Evolutionary conservation across 2,797 vertebrate species (phyloP), one percentile per base, ranked within the genome.

Genomic region (Harpagifer antarcticus): DNA sequence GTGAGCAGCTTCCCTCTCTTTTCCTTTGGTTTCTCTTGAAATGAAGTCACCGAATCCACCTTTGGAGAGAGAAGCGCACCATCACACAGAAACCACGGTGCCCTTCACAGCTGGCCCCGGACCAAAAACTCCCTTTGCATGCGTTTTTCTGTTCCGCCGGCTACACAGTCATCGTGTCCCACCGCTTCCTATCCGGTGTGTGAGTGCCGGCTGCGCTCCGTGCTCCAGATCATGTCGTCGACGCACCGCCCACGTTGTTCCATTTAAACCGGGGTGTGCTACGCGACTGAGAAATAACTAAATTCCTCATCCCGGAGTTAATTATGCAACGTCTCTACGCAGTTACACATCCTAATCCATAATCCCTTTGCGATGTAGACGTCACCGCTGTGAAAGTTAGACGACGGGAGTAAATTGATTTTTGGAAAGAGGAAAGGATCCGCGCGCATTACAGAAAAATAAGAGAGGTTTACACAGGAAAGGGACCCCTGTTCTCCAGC

Each of bases 191-290:
- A 14, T 53, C 72, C 86, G 61, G 85, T 72, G 10, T 50, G 48
- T 67, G 79, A 23, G 58, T 69, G 52, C 59, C 48, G 78, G 45
- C 52, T 52, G 79, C 62, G 62, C 13, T 11, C 43, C 60, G 56
- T 20, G 81, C 15, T 27, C 48, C 78, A 15, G 48, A 68, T 47
- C 81, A 42, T 19, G 67, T 61, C 76, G 70, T 50, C 73, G 17
- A 83, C 76, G 91, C 89, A 40, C 88, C 92, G 91, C 88, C 90
- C 91, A 91, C 91, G 86, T 75, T 86, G 86, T 64, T 82, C 74
- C 73, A 49, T 76, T 77, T 76, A 43, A 50, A 27, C 64, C 23
- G 23, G 48, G 72, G 74, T 7, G 49, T 68, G 8, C 33, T 6
- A 52, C 61, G 61, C 58, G 56, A 43, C 50, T 9, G 68, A 72